Percentiles rank a stretch among this genome's conserved stretches.
phyloP scores from a whole-genome alignment of 1,140 invertebrate species.

The Gryllus bimaculatus region DNA sequence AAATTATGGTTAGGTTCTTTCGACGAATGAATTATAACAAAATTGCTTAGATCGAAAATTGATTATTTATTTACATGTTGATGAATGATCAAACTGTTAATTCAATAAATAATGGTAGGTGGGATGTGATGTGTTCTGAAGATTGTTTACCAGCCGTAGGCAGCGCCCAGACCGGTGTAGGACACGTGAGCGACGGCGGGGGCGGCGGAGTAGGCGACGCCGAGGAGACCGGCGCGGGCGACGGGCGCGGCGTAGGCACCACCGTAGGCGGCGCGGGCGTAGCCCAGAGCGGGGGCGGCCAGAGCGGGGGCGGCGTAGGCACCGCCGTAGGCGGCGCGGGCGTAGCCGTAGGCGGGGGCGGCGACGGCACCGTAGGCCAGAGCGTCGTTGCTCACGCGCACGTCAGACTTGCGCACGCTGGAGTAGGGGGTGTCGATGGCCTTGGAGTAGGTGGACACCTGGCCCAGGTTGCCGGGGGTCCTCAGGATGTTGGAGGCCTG shows the following conservation, averaged over 20 bases:
- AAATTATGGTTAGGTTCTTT: no score
- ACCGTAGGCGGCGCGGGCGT: conserved; percentile 2
- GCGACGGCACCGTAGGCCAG: conserved; percentile 18
- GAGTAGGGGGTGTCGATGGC: conserved; percentile 27
- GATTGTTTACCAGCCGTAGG: conserved; percentile 9
- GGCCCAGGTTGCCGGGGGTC: conserved; percentile 21
- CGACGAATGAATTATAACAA: no score
- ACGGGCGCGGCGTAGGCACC: not conserved
- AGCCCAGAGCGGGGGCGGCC: conserved; percentile 24
- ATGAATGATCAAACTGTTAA: no score
- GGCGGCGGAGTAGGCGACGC: conserved; percentile 21
- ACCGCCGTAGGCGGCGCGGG: conserved; percentile 21
- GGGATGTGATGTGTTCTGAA: no score
- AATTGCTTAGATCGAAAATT: no score
- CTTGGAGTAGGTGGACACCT: conserved; percentile 24
- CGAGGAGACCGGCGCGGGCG: conserved; percentile 6
- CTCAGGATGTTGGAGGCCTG: conserved; percentile 23
- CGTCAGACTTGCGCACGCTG: conserved; percentile 25
- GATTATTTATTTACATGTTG: no score
- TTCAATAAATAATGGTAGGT: no score
- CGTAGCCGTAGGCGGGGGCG: conserved; percentile 26
- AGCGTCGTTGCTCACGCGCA: conserved; percentile 27
- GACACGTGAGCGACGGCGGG: conserved; percentile 7
- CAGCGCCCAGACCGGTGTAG: conserved; percentile 14
- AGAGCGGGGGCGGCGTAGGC: conserved; percentile 25